Conservation (phyloP, 2,113 vertebrate species). For the Sclerurus mexicanus region DNA sequence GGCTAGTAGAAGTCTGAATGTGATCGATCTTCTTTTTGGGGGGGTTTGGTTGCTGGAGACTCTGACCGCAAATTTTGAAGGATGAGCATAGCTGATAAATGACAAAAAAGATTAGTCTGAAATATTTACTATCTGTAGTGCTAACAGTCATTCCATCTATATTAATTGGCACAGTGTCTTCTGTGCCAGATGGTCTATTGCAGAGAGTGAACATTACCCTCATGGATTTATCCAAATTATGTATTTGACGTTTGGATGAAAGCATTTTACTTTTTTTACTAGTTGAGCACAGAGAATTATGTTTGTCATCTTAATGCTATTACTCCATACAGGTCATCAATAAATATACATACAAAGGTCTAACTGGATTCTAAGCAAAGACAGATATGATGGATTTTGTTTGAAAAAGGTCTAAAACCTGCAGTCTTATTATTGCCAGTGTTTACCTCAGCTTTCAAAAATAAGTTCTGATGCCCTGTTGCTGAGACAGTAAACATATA, state of each 20-base stretch:
- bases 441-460: background rate
- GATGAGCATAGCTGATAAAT: background rate
- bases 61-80: background rate
- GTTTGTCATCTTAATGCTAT: background rate
- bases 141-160: background rate
- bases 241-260: constrained; percentile 8
- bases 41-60: no score
- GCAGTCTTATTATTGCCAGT: background rate
- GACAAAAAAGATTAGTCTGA: background rate
- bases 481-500: background rate
- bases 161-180: constrained; percentile 33
- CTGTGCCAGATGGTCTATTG: constrained; percentile 58
- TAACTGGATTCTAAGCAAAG: background rate
- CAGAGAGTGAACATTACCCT: constrained; percentile 1
- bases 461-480: background rate
- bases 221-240: background rate
- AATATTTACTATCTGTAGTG: constrained; percentile 17
- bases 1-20: background rate
- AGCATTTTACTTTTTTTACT: background rate
- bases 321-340: background rate
- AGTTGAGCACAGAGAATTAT: background rate
- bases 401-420: background rate
- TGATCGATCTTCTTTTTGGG: no score
- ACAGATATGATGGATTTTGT: background rate
- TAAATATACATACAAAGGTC: background rate